Percentiles rank a stretch among this genome's conserved stretches.
phyloP scores from a whole-genome alignment of 2,888 invertebrate species.

The Tryphoninae sp. region DNA sequence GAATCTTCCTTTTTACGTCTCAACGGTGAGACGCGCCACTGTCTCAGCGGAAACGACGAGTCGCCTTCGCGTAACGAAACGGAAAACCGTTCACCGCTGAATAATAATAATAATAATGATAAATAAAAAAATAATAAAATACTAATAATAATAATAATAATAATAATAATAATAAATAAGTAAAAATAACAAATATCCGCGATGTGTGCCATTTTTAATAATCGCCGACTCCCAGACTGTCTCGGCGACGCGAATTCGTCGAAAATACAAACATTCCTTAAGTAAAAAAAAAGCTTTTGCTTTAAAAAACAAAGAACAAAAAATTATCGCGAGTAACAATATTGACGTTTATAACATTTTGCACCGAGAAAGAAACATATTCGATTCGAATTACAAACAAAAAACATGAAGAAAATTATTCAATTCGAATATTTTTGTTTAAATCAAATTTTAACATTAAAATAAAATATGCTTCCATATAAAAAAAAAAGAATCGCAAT shows the following conservation, averaged over 20 bases:
- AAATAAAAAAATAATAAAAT: neutral
- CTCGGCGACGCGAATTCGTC: neutral
- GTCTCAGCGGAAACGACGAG: slow-evolving; percentile 44
- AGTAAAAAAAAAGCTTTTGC: neutral
- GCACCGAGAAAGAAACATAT: too few relatives aligned
- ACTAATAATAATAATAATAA: neutral
- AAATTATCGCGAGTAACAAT: too few relatives aligned
- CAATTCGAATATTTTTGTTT: too few relatives aligned
- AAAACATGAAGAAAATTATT: too few relatives aligned
- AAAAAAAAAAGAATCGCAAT: too few relatives aligned
- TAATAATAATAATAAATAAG: neutral
- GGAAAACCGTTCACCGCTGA: slow-evolving; percentile 48
- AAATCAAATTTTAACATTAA: too few relatives aligned
- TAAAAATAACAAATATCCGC: slow-evolving; percentile 8
- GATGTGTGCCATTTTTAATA: slow-evolving; percentile 54
- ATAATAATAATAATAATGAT: slow-evolving; percentile 2
- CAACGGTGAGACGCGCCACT: slow-evolving; percentile 46
- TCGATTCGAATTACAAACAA: too few relatives aligned
- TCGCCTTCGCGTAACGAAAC: slow-evolving; percentile 43
- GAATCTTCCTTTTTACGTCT: slow-evolving; percentile 23
- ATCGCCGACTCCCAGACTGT: slow-evolving; percentile 35
- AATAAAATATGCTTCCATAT: too few relatives aligned
- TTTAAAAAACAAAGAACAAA: too few relatives aligned
- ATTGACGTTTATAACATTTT: too few relatives aligned
- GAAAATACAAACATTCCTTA: slow-evolving; percentile 6